Percentiles rank a stretch among this genome's conserved stretches.
Conservation (phyloP, 2,888 invertebrate species). For the Drosophila picticornis region DNA sequence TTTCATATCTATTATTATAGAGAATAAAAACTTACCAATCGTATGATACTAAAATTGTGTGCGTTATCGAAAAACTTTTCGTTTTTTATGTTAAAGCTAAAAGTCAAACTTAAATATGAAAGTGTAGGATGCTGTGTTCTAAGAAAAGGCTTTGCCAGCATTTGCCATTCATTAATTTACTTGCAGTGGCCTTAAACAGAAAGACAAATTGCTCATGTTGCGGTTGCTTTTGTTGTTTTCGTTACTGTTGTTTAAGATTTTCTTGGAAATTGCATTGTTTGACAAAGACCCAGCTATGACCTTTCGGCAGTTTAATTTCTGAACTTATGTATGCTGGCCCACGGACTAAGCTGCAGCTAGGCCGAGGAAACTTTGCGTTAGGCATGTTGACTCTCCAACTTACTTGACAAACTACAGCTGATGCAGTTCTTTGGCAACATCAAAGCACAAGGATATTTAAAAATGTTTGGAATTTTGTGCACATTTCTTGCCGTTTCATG, state of each 20-base stretch:
- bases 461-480: slow-evolving; percentile 37
- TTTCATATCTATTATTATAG: slow-evolving; percentile 12
- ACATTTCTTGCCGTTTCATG: slow-evolving; percentile 50
- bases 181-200: slow-evolving; percentile 34
- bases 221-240: slow-evolving; percentile 24
- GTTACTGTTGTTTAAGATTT: slow-evolving; percentile 26
- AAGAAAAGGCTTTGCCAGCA: slow-evolving; percentile 14
- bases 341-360: slow-evolving; percentile 20
- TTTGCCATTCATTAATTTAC: slow-evolving; percentile 54
- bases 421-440: slow-evolving; percentile 39
- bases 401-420: slow-evolving; percentile 48
- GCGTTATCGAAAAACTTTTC: slow-evolving; percentile 11
- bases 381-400: slow-evolving; percentile 70
- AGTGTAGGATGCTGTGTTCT: background rate
- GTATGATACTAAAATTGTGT: background rate
- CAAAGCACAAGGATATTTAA: slow-evolving; percentile 42
- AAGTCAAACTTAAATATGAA: background rate
- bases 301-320: slow-evolving; percentile 66
- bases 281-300: slow-evolving; percentile 61
- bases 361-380: slow-evolving; percentile 53
- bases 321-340: slow-evolving; percentile 31
- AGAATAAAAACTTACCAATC: slow-evolving; percentile 5
- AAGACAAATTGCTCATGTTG: slow-evolving; percentile 57
- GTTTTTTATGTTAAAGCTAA: background rate
- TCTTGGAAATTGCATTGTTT: slow-evolving; percentile 67